A percentile compares a stretch with the other conserved stretches of the same genome.
Evolutionary conservation across 2,888 invertebrate species (phyloP).

Genomic region (Apeira syringaria): DNA sequence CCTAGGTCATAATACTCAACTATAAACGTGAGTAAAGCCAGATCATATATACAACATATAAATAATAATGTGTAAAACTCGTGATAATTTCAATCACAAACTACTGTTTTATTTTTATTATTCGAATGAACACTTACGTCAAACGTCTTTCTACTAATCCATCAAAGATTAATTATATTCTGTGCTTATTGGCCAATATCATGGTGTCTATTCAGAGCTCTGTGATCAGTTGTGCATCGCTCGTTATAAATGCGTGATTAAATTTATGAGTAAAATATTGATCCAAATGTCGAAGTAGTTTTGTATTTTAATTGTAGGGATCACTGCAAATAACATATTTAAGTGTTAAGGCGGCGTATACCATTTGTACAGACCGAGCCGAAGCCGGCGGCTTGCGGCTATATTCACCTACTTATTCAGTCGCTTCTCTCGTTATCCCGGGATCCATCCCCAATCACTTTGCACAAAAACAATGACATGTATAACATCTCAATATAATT

Average conservation of each 20-base stretch:
- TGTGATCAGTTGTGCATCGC: no score
- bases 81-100: slow-evolving; percentile 28
- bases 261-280: slow-evolving; percentile 1
- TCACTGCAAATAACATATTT: slow-evolving; percentile 72
- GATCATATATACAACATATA: no score
- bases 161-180: no score
- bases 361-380: slow-evolving; percentile 79
- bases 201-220: no score
- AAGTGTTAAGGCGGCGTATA: slow-evolving; percentile 80
- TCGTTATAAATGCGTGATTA: not conserved
- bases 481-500: slow-evolving; percentile 82
- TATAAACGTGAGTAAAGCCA: no score
- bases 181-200: no score
- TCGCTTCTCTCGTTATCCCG: slow-evolving; percentile 76
- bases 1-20: no score
- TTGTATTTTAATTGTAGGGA: slow-evolving; percentile 42
- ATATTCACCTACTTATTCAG: slow-evolving; percentile 71
- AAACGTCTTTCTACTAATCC: no score
- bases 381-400: slow-evolving; percentile 55
- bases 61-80: no score
- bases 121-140: no score
- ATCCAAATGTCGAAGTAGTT: slow-evolving; percentile 40
- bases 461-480: slow-evolving; percentile 80
- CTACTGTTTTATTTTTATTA: no score
- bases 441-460: slow-evolving; percentile 73